These are phyloP conservation scores for Cygnus atratus DNA, from an alignment of 2,113 vertebrate genomes.

Conservation along the genomic window DNA sequence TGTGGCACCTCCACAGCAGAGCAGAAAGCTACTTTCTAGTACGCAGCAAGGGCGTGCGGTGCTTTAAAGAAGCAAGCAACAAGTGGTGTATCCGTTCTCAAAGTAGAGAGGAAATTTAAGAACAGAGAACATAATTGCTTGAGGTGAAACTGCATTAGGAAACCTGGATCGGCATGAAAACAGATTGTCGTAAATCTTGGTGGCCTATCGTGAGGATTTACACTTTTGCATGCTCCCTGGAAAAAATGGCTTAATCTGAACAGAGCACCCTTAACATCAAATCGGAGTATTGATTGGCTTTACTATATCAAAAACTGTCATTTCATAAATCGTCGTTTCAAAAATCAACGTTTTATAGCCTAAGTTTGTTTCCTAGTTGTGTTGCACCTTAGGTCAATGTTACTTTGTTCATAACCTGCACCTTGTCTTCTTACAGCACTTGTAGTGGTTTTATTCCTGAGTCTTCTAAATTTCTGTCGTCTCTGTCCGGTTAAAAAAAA, in stretches of 20 bases:
- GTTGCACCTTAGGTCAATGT: not conserved
- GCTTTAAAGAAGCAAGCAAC: not conserved
- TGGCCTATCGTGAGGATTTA: not conserved
- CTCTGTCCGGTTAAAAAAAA: not conserved
- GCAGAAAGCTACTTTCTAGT: no score
- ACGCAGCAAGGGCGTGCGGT: fast-evolving
- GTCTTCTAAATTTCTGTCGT: not conserved
- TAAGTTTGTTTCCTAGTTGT: not conserved
- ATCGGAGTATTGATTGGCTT: not conserved
- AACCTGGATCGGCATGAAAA: not conserved
- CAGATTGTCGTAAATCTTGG: not conserved
- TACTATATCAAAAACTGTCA: not conserved
- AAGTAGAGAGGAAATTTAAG: not conserved
- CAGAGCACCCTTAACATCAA: not conserved
- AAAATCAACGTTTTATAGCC: not conserved
- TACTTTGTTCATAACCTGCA: not conserved
- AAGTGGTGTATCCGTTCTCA: not conserved
- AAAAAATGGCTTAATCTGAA: not conserved
- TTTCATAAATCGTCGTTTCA: not conserved
- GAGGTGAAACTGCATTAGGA: not conserved
- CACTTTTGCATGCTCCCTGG: not conserved
- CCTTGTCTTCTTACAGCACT: not conserved
- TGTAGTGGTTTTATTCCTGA: no score
- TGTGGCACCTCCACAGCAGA: not conserved
- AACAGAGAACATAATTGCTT: not conserved